Base-by-base conservation (phyloP, 2,113 vertebrate species). In the Columba janthina region DNA sequence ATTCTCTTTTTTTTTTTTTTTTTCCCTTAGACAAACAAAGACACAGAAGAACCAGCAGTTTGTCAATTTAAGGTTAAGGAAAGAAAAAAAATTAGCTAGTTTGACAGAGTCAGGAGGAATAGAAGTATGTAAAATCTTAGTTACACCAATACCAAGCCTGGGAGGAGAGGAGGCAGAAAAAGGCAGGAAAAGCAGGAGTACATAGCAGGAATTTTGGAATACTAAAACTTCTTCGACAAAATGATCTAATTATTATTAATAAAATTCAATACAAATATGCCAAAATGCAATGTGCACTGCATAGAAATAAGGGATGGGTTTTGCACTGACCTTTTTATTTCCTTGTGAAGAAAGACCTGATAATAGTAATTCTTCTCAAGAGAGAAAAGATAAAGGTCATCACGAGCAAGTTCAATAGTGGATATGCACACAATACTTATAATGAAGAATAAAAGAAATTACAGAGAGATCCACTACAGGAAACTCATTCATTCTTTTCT, bases 351-450 rank as follows among this genome's bases (percentile, higher is more conserved):
- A 83, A 89, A 94, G 74, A 76, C 70, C 40, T 58, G 67, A 77
- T 95, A 95, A 95, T 32, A 91, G 57, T 48, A 84, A 92, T 92
- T 94, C 65, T 96, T 89, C 94, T 96, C 85, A 81, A 90, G 89
- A 96, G 86, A 96, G 86, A 76, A 81, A 87, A 96, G 69, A 92
- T 93, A 91, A 97, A 97, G 93, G 94, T 96, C 94, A 96, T 66
- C 87, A 85, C 29, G 84, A 95, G 76, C 78, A 94, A 92, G 87
- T 75, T 95, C 46, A 88, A 40, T 71, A 0, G 8, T 93, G 62
- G 94, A 76, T 81, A 88, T 67, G 83, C 71, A 90, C 50, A 86
- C 73, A 92, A 81, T 72, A 21, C 94, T 94, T 86, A 89, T 56
- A 81, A 94, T 15, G 54, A 74, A 74, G 34, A 93, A 91, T 89